Evolutionary conservation across 2,888 invertebrate species (phyloP).

Genomic region (Emesis russula): DNA sequence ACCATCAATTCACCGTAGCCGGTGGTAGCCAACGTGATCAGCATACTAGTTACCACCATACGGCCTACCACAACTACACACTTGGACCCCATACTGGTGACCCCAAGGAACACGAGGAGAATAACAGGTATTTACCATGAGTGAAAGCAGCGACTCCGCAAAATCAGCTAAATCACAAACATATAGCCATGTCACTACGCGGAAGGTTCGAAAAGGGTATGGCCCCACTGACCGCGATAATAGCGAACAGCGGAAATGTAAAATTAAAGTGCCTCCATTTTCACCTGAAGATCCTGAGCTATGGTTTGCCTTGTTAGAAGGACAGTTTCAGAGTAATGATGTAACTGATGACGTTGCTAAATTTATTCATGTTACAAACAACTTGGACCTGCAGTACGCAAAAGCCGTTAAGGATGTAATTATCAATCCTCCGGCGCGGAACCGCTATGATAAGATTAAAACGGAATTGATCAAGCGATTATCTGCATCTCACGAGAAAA

Average conservation of each 20-base stretch:
- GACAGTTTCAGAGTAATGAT: conserved; percentile 73
- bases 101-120: too few species aligned
- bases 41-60: too few species aligned
- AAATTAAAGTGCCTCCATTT: conserved; percentile 67
- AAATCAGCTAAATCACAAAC: too few species aligned
- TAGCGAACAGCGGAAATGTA: not conserved
- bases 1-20: too few species aligned
- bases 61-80: too few species aligned
- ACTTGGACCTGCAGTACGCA: conserved; percentile 45
- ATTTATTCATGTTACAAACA: conserved; percentile 46
- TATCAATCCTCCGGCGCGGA: not conserved
- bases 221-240: not conserved
- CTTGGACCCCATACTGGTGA: too few species aligned
- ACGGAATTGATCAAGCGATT: too few species aligned
- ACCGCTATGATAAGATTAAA: too few species aligned
- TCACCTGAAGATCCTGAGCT: conserved; percentile 83
- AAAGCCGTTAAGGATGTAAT: conserved; percentile 46
- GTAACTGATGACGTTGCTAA: conserved; percentile 64
- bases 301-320: conserved; percentile 85
- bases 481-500: too few species aligned
- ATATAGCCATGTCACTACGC: not conserved
- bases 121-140: too few species aligned
- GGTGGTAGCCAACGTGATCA: too few species aligned
- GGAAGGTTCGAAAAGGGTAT: not conserved
- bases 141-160: too few species aligned